Conservation (phyloP, 2,888 invertebrate species). For the Capitulum mitella region DNA sequence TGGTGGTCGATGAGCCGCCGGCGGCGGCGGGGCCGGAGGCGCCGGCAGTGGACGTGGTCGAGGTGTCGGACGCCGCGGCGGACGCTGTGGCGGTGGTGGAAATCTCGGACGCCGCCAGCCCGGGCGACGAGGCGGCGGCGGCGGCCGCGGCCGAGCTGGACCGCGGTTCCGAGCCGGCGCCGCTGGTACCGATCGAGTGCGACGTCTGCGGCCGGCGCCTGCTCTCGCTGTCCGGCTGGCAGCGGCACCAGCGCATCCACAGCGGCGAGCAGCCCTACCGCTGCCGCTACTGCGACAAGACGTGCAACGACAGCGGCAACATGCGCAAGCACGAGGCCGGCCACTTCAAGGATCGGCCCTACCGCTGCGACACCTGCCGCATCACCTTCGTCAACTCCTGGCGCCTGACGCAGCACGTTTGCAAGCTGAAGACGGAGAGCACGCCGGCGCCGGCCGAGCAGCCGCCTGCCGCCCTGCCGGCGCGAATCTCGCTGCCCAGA, state of each 20-base stretch:
- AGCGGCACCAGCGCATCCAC: not conserved
- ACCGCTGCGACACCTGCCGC: constrained; percentile 88
- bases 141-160: not conserved
- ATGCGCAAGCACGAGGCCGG: not conserved
- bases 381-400: constrained; percentile 87
- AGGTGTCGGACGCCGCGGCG: not conserved
- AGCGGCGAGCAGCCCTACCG: not conserved
- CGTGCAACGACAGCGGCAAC: not conserved
- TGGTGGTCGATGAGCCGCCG: not conserved
- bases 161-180: not conserved
- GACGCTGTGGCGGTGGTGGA: not conserved
- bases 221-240: not conserved
- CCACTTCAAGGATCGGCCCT: not conserved
- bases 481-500: constrained; percentile 42
- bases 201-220: not conserved
- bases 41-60: no score
- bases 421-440: not conserved
- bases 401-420: constrained; percentile 75
- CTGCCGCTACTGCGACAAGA: not conserved
- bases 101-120: not conserved
- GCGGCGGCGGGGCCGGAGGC: not conserved
- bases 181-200: not conserved
- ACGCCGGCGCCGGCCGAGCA: not conserved
- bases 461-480: constrained; percentile 37
- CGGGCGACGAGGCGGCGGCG: not conserved